A percentile compares a stretch with the other conserved stretches of the same genome.
Conservation (phyloP, 2,113 vertebrate species). For the Saguinus imperator region DNA sequence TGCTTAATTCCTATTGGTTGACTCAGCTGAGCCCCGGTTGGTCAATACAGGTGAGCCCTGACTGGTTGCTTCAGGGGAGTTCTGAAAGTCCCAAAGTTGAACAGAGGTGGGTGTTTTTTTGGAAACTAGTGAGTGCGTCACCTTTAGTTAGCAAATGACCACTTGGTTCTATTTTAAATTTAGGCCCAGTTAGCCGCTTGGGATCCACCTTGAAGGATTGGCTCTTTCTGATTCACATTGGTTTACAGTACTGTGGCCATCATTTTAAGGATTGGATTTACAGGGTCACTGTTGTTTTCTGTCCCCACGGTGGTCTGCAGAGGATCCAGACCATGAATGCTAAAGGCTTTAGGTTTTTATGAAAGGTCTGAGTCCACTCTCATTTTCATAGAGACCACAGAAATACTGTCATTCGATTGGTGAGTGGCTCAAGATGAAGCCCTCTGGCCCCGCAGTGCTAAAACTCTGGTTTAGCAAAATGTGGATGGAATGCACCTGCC, state of each 20-base stretch:
- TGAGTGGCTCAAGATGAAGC: not conserved
- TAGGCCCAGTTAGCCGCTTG: not conserved
- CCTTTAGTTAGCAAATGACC: not conserved
- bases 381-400: not conserved
- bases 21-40: not conserved
- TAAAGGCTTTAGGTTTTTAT: not conserved
- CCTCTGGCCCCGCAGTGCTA: not conserved
- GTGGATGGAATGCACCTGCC: not conserved
- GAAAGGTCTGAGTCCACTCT: not conserved
- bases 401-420: not conserved
- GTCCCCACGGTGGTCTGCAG: not conserved
- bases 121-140: not conserved
- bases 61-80: not conserved
- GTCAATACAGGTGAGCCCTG: not conserved
- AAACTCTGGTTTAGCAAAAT: not conserved
- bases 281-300: not conserved
- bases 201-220: not conserved
- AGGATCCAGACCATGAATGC: not conserved
- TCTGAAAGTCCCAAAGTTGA: not conserved
- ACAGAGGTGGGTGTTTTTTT: not conserved
- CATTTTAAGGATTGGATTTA: not conserved
- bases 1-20: not conserved
- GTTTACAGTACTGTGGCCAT: not conserved
- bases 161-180: not conserved
- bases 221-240: not conserved